These are phyloP conservation scores for Schizaphis graminum DNA, from an alignment of 2,888 invertebrate species.

Conservation along the genomic window DNA sequence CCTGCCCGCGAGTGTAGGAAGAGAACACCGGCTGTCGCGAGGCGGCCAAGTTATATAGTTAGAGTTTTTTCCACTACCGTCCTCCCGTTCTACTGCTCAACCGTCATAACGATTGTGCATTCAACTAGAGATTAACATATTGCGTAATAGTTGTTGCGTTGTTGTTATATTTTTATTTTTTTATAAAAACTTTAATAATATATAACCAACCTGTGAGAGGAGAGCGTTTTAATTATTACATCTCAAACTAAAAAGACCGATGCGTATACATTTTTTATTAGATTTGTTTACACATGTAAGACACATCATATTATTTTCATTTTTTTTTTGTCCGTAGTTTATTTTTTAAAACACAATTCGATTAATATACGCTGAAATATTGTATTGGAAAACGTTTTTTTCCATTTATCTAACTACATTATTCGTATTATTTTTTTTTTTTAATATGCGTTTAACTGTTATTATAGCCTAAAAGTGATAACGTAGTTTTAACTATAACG, in stretches of 20 bases:
- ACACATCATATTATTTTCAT: neutral
- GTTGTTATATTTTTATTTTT: neutral
- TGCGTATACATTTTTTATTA: neutral
- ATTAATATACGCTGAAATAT: neutral
- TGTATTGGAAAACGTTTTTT: neutral
- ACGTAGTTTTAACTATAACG: neutral
- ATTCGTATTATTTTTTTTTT: neutral
- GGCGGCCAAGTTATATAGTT: neutral
- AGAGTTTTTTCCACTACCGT: neutral
- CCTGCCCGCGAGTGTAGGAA: neutral
- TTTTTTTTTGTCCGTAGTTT: neutral
- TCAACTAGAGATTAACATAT: neutral
- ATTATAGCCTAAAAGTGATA: neutral
- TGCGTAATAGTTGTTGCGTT: neutral
- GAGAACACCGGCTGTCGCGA: neutral
- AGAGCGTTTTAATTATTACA: neutral
- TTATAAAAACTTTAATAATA: neutral
- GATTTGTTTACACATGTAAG: neutral
- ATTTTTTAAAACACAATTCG: neutral
- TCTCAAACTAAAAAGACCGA: neutral
- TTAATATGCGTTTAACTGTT: neutral
- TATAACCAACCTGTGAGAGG: neutral
- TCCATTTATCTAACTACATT: neutral
- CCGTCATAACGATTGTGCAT: neutral
- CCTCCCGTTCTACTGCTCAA: neutral